Evolutionary conservation across 2,113 vertebrate genomes (phyloP).

Genomic region (Anoura caudifer): DNA sequence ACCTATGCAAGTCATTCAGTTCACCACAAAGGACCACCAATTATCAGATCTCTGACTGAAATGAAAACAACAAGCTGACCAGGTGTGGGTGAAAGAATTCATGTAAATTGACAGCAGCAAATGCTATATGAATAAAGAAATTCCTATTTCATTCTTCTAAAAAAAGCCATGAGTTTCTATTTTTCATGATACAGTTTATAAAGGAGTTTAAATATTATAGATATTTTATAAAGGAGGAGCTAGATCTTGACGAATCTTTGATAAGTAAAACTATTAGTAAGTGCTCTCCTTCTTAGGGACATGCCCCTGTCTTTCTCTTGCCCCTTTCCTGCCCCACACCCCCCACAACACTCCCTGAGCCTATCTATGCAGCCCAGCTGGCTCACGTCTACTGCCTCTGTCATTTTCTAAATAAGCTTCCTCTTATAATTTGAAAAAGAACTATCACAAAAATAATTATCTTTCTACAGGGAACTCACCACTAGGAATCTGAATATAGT

Average conservation of each 20-base stretch:
- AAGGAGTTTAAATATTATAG: not conserved
- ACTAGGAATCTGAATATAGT: not conserved
- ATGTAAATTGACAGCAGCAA: not conserved
- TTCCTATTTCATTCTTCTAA: not conserved
- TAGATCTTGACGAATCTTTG: not conserved
- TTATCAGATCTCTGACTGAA: conserved; percentile 38
- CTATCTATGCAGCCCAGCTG: no score
- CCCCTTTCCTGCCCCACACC: no score
- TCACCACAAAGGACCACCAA: conserved; percentile 19
- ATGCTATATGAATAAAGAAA: not conserved
- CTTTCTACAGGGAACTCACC: not conserved
- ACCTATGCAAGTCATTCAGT: conserved; percentile 46
- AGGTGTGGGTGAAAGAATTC: not conserved
- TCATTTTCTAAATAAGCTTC: no score
- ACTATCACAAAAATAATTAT: not conserved
- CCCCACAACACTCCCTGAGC: no score
- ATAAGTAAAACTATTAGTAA: not conserved
- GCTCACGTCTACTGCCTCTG: no score
- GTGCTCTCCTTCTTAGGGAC: no score
- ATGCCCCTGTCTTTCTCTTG: no score
- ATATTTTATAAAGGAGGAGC: not conserved
- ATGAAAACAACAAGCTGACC: conserved; percentile 40
- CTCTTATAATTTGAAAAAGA: not conserved
- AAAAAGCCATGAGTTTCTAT: not conserved
- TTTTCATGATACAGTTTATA: not conserved